These are phyloP conservation scores for Pinctada fucata DNA, from an alignment of 2,888 invertebrate species.

Conservation along the genomic window DNA sequence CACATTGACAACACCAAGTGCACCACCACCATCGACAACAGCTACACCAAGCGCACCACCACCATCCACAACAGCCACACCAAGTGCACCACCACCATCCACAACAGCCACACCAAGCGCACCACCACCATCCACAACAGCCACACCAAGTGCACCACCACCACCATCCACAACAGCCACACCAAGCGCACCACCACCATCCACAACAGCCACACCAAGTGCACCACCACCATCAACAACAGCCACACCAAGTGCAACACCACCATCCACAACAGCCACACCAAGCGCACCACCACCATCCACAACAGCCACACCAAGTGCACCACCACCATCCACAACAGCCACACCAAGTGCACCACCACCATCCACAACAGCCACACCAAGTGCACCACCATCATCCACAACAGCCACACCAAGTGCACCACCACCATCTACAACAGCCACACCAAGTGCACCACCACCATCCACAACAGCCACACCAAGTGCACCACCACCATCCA, in stretches of 20 bases:
- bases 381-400: neutral
- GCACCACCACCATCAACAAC: neutral
- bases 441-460: slow-evolving; percentile 1
- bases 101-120: neutral
- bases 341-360: neutral
- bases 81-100: neutral
- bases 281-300: neutral
- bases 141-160: neutral
- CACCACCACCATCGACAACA: too few species aligned
- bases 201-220: slow-evolving; percentile 1
- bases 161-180: slow-evolving; percentile 1
- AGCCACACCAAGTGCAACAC: neutral
- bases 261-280: slow-evolving; percentile 1
- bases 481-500: neutral
- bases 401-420: too few species aligned
- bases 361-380: neutral
- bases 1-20: too few species aligned
- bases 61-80: too few species aligned
- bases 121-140: neutral
- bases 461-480: neutral
- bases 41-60: too few species aligned
- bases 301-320: neutral
- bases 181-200: neutral
- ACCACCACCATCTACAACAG: too few species aligned
- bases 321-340: neutral